Conservation (phyloP, 2,113 vertebrate genomes). For the Albula glossodonta region DNA sequence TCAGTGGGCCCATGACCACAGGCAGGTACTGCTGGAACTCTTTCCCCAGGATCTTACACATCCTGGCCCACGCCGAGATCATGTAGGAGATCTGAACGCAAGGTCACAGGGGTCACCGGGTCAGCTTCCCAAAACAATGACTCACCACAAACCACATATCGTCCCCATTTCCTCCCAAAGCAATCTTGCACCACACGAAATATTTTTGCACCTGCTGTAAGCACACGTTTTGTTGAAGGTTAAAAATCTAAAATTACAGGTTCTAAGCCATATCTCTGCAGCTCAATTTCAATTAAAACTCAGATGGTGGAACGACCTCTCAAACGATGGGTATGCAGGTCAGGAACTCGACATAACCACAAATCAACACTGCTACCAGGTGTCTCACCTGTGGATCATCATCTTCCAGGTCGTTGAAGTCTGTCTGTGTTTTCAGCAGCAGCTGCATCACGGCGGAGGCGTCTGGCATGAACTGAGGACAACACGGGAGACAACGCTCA, state of each 20-base stretch:
- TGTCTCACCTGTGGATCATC: conserved; percentile 90
- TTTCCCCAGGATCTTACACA: conserved; percentile 98
- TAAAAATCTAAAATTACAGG: no score
- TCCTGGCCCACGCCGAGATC: conserved; percentile 98
- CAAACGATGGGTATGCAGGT: no score
- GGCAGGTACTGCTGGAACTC: conserved; percentile 98
- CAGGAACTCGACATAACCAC: no score
- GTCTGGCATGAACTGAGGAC: conserved; percentile 93
- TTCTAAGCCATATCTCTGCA: no score
- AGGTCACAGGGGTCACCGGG: background rate
- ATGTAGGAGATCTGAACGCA: conserved; percentile 91
- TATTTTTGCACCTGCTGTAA: no score
- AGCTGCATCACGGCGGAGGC: conserved; percentile 98
- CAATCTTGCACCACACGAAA: no score
- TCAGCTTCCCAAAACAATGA: background rate
- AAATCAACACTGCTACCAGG: no score
- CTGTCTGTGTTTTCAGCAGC: conserved; percentile 93
- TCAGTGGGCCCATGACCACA: conserved; percentile 98
- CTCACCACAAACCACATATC: background rate
- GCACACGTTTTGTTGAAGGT: no score
- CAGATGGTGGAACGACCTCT: no score
- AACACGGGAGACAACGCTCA: background rate
- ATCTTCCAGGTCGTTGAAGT: conserved; percentile 94
- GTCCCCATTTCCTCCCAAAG: no score
- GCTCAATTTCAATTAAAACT: no score